Evolutionary conservation across 2,888 invertebrate genomes (phyloP).

Genomic region (Seladonia tumulorum): DNA sequence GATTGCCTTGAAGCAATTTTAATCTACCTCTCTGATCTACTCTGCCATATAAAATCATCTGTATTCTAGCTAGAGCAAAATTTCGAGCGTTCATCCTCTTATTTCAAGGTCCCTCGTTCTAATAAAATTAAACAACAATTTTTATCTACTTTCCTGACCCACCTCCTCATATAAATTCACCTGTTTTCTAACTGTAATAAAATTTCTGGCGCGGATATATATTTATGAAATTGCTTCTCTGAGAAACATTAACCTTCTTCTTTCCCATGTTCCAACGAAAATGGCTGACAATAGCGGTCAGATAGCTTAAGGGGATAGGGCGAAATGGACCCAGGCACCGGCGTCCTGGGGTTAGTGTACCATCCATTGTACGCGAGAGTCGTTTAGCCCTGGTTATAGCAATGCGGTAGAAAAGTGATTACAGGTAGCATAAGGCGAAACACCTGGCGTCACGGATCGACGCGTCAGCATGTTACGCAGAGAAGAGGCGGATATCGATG

Average conservation of each 20-base stretch:
- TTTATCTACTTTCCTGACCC: neutral
- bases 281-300: neutral
- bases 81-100: neutral
- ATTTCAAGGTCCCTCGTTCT: neutral
- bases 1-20: neutral
- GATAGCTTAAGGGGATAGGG: neutral
- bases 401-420: conserved; percentile 55
- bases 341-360: neutral
- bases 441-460: conserved; percentile 41
- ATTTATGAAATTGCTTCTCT: neutral
- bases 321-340: neutral
- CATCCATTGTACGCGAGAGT: conserved; percentile 18
- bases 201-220: neutral
- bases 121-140: neutral
- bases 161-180: neutral
- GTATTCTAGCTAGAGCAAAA: too few species aligned
- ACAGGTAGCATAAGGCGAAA: conserved; percentile 53
- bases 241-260: neutral
- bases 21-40: neutral
- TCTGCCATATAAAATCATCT: neutral
- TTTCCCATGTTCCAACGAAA: neutral
- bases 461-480: conserved; percentile 60
- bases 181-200: neutral
- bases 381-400: conserved; percentile 53
- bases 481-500: conserved; percentile 61